Evolutionary conservation across 2,113 vertebrate genomes (phyloP), one percentile per base, ranked within the genome.

Genomic region (Mormyrus iriodes): DNA sequence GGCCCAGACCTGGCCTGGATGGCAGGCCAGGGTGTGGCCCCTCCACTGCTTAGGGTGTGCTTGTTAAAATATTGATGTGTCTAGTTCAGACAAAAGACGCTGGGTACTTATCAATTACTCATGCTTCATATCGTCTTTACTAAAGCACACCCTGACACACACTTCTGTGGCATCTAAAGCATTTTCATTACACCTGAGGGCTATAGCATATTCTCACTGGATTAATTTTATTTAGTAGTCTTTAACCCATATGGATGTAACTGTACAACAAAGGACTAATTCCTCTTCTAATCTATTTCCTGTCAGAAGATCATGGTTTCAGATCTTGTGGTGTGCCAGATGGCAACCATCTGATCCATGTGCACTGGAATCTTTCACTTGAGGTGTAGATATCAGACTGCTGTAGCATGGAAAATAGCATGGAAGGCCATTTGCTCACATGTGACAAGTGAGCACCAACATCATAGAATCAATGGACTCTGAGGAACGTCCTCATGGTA

Each of bases 111-210:
- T 42, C 27, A 5, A 44, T 65, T 65, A 44, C 86, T 86, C 48
- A 55, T 24, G 21, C 51, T 53, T 39, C 31, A 87, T 88, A 91
- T 91, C 46, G 19, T 35, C 19, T 48, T 51, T 15, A 85, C 21
- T 90, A 79, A 91, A 92, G 93, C 48, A 87, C 85, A 10, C 88
- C 91, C 76, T 91, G 92, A 87, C 88, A 52, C 31, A 46, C 90
- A 24, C 55, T n/a, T 85, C 53, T 42, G 12, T 65, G 52, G 24
- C 21, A 61, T 24, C 31, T 48, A n/a, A 21, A 46, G 90, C 84
- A 91, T 82, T 93, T 91, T 17, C 39, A n/a, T n/a, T 39, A 94
- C 92, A 94, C 93, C 92, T 94, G 91, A 3, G 52, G 85, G 48
- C 51, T 61, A 46, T 87, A 84, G n/a, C 4, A 49, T 73, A 73